Evolutionary conservation across 2,113 vertebrate genomes (phyloP).

Genomic region (Dipodomys spectabilis): DNA sequence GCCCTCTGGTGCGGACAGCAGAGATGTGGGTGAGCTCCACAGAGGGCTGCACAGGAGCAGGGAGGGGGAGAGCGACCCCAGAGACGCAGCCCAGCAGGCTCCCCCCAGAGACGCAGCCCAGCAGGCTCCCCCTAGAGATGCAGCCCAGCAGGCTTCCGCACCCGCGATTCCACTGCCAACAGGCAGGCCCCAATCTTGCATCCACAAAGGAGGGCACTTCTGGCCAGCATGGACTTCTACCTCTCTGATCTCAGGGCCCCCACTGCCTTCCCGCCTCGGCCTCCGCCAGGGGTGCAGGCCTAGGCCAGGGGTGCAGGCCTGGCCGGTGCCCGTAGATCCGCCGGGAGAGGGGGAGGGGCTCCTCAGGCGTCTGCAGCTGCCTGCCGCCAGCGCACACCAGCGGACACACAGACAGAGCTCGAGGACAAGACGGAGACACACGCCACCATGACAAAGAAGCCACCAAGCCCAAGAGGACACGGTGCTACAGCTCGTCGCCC

Average conservation of each 20-base stretch:
- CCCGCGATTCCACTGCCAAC: accelerated
- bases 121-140: accelerated
- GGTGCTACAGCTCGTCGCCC: accelerated
- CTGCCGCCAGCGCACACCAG: not conserved
- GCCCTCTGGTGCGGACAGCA: no score
- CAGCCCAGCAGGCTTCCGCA: accelerated
- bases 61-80: no score
- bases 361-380: no score
- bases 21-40: accelerated
- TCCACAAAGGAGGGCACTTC: accelerated
- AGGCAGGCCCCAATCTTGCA: accelerated
- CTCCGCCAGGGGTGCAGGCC: accelerated
- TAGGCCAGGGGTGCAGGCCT: no score
- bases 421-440: accelerated
- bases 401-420: not conserved
- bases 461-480: accelerated
- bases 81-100: accelerated
- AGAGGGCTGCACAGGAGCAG: not conserved
- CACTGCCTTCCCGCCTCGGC: accelerated
- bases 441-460: accelerated
- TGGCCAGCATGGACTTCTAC: accelerated
- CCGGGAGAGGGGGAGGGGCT: no score
- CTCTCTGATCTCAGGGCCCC: not conserved
- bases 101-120: no score
- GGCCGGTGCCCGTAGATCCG: accelerated